Evolutionary conservation across 2,888 invertebrate genomes (phyloP), one percentile per base, ranked within the genome.

Genomic region (Platypus cylindrus): DNA sequence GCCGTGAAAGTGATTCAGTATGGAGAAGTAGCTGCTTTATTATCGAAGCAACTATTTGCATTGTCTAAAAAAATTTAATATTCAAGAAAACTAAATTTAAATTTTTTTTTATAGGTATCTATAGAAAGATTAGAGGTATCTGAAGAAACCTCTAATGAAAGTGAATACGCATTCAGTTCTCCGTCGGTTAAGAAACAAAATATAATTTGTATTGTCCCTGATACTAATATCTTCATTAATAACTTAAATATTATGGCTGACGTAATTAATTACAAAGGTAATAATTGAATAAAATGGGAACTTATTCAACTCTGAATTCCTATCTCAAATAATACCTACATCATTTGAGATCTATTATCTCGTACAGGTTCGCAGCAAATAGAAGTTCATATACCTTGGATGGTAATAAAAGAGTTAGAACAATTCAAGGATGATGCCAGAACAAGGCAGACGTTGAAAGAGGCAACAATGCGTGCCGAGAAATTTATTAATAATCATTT

Each of bases 361-460:
- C 7, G 49, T 48, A 32, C 38, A 57, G 56, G 48, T 17, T 37
- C 47, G 5, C 45, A 44, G 13, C 38, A 41, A 25, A 66, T 67
- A 0, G 62, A 63, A 0, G 46, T 74, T 8, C 52, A 68, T 35
- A 65, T 73, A 1, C 73, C 74, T 1, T 73, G 73, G 72, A 65
- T 73, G 30, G 73, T 73, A 1, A 62, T 72, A 9, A 68, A 67
- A 42, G 74, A 74, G 51, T 43, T 74, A 39, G 73, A 74, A 46
- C 60, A 66, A 35, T 51, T 73, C 17, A 74, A 74, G 60, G 58
- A 59, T 48, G 40, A 41, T 20, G 39, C 38, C 13, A 32, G 30
- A 7, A 17, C 17, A 11, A 31, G 17, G 7, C 17, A 30, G 7
- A 7, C 12, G 7, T 35, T 54, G 22, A 48, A 45, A 37, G 41